Conservation (phyloP, 92 coral and sea anemone genomes). For the Isaurus tuberculatus region DNA sequence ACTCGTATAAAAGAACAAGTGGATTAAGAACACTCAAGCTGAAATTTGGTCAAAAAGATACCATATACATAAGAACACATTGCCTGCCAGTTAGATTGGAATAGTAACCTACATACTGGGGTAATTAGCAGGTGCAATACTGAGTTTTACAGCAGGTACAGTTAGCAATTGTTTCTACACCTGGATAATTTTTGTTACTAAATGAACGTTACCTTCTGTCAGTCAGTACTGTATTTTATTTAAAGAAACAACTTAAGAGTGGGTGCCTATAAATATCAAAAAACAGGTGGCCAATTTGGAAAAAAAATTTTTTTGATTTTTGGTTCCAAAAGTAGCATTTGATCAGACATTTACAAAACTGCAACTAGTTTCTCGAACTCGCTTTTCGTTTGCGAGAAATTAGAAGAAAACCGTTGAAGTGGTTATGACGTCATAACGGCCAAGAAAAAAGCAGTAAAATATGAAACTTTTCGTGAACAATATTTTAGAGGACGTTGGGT, state of each 20-base stretch:
- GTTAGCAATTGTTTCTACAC: not conserved
- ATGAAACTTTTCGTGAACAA: not conserved
- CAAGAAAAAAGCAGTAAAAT: slow-evolving; percentile 8
- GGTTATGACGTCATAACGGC: slow-evolving; percentile 7
- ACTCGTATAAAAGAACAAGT: too few relatives aligned
- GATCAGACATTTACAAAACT: slow-evolving; percentile 7
- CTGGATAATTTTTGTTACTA: not conserved
- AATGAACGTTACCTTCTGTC: not conserved
- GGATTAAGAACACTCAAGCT: too few relatives aligned
- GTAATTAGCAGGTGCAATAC: not conserved
- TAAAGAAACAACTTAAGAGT: too few relatives aligned
- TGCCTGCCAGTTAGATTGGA: not conserved
- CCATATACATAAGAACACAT: not conserved
- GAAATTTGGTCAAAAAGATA: too few relatives aligned
- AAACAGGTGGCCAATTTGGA: not conserved
- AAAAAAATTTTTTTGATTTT: not conserved
- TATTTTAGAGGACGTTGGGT: not conserved
- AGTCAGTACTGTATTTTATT: too few relatives aligned
- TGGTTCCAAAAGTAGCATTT: not conserved
- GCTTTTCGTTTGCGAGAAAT: slow-evolving; percentile 24
- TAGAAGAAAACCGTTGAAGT: not conserved
- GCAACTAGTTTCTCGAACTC: slow-evolving; percentile 17
- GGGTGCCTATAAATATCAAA: slow-evolving; percentile 10
- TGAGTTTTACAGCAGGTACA: not conserved
- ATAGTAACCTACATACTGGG: not conserved